Conservation (phyloP, 2,113 vertebrate species). For the Anser cygnoides region DNA sequence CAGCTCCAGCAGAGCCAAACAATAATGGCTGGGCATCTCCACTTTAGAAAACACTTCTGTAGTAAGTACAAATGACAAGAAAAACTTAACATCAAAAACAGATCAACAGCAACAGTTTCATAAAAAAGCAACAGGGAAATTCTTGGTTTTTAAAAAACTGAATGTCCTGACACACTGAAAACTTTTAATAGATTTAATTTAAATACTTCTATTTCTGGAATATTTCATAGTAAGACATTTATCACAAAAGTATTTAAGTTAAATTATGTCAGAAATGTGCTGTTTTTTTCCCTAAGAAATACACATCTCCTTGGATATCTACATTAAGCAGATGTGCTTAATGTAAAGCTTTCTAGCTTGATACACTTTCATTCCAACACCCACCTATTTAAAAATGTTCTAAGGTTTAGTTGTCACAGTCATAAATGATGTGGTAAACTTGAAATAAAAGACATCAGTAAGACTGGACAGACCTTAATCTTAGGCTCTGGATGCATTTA, state of each 20-base stretch:
- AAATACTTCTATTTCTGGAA: not conserved
- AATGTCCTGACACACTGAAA: not conserved
- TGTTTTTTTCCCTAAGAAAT: not conserved
- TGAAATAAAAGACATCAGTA: not conserved
- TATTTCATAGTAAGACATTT: not conserved
- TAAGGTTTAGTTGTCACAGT: not conserved
- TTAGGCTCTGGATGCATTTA: not conserved
- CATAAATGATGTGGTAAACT: not conserved
- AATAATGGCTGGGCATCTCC: slow-evolving; percentile 95
- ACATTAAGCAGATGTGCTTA: not conserved
- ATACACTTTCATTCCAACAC: not conserved
- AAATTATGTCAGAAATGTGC: not conserved
- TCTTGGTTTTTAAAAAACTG: not conserved
- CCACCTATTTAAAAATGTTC: not conserved
- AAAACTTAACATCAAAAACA: not conserved
- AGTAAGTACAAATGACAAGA: slow-evolving; percentile 9
- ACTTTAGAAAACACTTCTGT: slow-evolving; percentile 85
- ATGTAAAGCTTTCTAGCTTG: not conserved
- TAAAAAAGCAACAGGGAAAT: not conserved
- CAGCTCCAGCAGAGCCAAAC: slow-evolving; percentile 91
- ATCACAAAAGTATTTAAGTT: not conserved
- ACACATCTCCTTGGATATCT: not conserved
- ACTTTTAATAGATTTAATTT: not conserved
- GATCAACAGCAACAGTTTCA: not conserved
- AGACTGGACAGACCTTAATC: not conserved